Conservation (phyloP, 2,888 invertebrate genomes). For the Teleogryllus oceanicus region DNA sequence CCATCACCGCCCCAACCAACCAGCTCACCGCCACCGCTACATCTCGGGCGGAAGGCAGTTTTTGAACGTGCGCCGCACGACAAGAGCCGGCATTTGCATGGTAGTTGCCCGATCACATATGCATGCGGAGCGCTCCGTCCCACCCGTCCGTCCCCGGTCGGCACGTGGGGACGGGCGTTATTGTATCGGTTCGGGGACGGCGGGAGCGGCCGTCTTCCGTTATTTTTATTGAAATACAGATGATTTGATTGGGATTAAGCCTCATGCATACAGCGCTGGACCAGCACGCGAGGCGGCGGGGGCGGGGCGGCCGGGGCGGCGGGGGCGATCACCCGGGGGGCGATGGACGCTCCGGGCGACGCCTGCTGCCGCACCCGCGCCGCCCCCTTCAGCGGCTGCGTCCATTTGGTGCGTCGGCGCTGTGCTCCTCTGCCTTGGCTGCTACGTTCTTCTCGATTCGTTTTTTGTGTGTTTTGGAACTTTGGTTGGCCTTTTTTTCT, state of each 20-base stretch:
- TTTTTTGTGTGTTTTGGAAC: too few relatives aligned
- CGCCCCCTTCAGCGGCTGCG: background rate
- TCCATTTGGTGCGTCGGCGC: too few relatives aligned
- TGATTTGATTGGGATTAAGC: background rate
- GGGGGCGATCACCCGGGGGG: background rate
- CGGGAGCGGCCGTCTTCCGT: background rate
- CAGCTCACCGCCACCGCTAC: too few relatives aligned
- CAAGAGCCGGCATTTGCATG: background rate
- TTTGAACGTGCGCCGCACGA: background rate
- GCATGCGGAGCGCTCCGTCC: background rate
- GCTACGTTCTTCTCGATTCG: too few relatives aligned
- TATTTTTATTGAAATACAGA: background rate
- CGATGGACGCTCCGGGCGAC: background rate
- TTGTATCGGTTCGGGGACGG: background rate
- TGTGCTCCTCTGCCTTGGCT: too few relatives aligned
- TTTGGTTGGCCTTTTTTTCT: too few relatives aligned
- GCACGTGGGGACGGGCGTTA: too few relatives aligned
- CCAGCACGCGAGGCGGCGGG: background rate
- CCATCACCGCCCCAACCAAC: too few relatives aligned
- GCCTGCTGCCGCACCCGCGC: background rate
- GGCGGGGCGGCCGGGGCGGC: background rate
- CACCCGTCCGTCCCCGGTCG: background rate
- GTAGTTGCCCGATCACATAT: constrained; percentile 9
- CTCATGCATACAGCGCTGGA: background rate
- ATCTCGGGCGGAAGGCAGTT: background rate